Conservation (phyloP, 2,113 vertebrate genomes). For the Pituophis catenifer region DNA sequence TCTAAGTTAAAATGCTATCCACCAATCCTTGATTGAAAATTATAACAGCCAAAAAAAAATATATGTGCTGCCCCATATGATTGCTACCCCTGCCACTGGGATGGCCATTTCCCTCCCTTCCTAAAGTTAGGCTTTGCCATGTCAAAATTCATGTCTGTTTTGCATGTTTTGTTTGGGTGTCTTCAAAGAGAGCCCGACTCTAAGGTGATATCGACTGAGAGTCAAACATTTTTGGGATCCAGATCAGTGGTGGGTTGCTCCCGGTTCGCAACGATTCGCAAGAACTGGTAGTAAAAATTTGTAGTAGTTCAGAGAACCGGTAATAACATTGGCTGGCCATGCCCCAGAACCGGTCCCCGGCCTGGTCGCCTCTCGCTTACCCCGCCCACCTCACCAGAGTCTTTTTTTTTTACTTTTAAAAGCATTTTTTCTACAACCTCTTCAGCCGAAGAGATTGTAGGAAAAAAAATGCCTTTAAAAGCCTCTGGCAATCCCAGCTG, state of each 20-base stretch:
- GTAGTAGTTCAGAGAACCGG: no score
- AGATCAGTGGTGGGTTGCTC: neutral
- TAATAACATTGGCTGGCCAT: no score
- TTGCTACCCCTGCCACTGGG: neutral
- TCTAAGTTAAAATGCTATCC: neutral
- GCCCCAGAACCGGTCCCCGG: no score
- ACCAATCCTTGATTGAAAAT: neutral
- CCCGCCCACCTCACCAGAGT: no score
- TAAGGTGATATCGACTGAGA: neutral
- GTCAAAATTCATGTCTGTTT: neutral
- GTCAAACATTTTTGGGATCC: neutral
- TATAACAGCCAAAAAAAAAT: neutral
- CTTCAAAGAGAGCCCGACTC: neutral
- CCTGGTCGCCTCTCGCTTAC: no score
- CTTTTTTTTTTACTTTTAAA: no score
- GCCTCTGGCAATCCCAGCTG: no score
- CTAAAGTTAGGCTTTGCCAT: neutral
- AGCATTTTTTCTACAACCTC: no score
- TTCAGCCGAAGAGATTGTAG: no score
- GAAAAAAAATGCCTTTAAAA: no score
- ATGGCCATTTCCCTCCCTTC: neutral
- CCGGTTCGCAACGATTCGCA: no score
- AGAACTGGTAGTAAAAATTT: no score
- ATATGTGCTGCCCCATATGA: neutral
- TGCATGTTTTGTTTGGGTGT: neutral